These are phyloP conservation scores for Boleophthalmus pectinirostris DNA, from an alignment of 2,113 vertebrate species.

Conservation along the genomic window DNA sequence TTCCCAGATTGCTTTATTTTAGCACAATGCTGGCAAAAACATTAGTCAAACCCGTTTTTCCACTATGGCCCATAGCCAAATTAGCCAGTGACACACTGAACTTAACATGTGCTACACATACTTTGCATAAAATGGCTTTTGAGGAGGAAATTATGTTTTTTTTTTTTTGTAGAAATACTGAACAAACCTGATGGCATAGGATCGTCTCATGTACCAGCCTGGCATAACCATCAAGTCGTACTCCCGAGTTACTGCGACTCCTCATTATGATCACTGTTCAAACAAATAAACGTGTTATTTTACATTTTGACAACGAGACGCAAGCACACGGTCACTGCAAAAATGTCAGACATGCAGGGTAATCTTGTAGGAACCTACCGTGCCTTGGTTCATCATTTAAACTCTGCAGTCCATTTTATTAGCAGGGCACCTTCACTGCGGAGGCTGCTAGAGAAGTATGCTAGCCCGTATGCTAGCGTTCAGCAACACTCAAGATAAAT, in stretches of 20 bases:
- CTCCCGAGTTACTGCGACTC: conserved; percentile 96
- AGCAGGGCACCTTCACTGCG: conserved; percentile 7
- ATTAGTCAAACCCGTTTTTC: neutral
- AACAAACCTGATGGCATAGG: conserved; percentile 88
- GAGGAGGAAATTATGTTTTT: neutral
- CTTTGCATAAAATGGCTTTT: neutral
- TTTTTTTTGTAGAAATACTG: neutral
- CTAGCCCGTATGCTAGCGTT: conserved; percentile 28
- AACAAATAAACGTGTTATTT: conserved; percentile 11
- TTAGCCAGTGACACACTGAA: neutral
- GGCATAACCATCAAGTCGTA: conserved; percentile 90
- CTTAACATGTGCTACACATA: neutral
- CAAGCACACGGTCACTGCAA: neutral
- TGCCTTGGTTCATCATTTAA: conserved; percentile 7
- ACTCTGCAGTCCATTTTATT: conserved; percentile 3
- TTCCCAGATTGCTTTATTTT: neutral
- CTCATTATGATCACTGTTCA: conserved; percentile 78
- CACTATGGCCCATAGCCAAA: neutral
- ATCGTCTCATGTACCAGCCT: conserved; percentile 93
- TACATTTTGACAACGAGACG: neutral
- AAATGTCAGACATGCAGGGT: neutral
- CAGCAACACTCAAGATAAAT: neutral
- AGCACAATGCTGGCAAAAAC: neutral
- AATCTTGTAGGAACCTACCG: neutral
- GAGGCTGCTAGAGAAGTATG: conserved; percentile 28